Evolutionary conservation across 2,888 invertebrate species (phyloP).

Genomic region (Choristoneura rosaceana): DNA sequence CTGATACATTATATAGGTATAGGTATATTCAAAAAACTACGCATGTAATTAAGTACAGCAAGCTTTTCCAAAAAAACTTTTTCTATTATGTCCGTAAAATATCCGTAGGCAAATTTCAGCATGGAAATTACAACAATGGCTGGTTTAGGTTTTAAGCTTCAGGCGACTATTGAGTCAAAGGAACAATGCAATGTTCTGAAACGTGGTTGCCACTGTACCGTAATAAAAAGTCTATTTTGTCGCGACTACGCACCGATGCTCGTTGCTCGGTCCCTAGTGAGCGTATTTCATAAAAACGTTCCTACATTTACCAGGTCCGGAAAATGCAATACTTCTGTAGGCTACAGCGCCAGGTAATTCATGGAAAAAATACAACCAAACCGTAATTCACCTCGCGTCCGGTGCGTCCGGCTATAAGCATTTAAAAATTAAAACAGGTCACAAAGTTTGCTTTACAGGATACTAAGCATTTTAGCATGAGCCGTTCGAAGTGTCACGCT

Average conservation of each 20-base stretch:
- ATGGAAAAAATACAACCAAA: conserved; percentile 19
- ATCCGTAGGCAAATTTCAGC: conserved; percentile 11
- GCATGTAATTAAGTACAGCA: background rate
- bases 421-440: conserved; percentile 28
- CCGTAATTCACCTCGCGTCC: conserved; percentile 25
- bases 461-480: conserved; percentile 24
- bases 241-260: conserved; percentile 14
- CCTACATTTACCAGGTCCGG: background rate
- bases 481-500: conserved; percentile 21
- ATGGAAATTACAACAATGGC: conserved; percentile 30
- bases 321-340: background rate
- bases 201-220: conserved; percentile 25
- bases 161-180: conserved; percentile 31
- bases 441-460: conserved; percentile 26
- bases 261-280: conserved; percentile 16
- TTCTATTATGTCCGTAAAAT: background rate
- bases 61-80: background rate
- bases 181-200: conserved; percentile 33
- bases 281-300: conserved; percentile 22
- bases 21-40: background rate
- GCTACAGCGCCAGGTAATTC: conserved; percentile 4
- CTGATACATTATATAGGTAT: background rate
- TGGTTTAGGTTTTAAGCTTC: conserved; percentile 25
- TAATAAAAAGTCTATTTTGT: conserved; percentile 37
- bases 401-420: conserved; percentile 18